Base-by-base conservation (phyloP, 2,113 vertebrate genomes). In the Gobiocypris rarus region DNA sequence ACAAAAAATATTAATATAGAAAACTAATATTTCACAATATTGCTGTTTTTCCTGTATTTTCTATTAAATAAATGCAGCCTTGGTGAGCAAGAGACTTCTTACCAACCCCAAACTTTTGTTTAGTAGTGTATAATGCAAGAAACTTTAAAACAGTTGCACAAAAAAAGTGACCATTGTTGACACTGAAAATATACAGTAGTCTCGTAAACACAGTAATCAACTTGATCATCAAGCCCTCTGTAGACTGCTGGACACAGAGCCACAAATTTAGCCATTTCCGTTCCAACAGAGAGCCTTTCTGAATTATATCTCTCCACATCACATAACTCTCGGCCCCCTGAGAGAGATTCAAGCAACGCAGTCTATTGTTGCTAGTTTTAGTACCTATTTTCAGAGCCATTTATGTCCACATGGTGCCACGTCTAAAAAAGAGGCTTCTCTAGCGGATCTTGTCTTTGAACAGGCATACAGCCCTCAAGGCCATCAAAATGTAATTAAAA, bases 361-460 rank as follows among this genome's bases (percentile, higher is more conserved):
- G 24, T n/a, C 14, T 74, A 41, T 69, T 69, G 65, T 17, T 69
- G 71, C 24, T 74, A 9, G n/a, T 73, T 73, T 74, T 74, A 74
- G 71, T 9, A 48, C 43, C 45, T 50, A 48, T 69, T 69, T 69
- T n/a, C 43, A 19, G 14, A 17, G 9, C 9, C 70, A 73, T 26
- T 73, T 45, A 74, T 74, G 13, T 26, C 24, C 71, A 50, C 24
- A 74, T 9, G 43, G 24, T 74, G 65, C 65, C 43, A 48, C 14
- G 50, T 5, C 71, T 74, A 14, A 50, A 48, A 17, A 45, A 74
- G 71, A 74, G 13, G 43, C n/a, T 26, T 28, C 71, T 74, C 6
- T 28, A 50, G 11, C 24, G 26, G 24, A 28, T 50, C 43, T 26
- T 4, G 41, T 73, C 70, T 45, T 19, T 69, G 31, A 69, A 26